Conservation (phyloP, 2,113 vertebrate genomes). For the Podarcis raffonei region DNA sequence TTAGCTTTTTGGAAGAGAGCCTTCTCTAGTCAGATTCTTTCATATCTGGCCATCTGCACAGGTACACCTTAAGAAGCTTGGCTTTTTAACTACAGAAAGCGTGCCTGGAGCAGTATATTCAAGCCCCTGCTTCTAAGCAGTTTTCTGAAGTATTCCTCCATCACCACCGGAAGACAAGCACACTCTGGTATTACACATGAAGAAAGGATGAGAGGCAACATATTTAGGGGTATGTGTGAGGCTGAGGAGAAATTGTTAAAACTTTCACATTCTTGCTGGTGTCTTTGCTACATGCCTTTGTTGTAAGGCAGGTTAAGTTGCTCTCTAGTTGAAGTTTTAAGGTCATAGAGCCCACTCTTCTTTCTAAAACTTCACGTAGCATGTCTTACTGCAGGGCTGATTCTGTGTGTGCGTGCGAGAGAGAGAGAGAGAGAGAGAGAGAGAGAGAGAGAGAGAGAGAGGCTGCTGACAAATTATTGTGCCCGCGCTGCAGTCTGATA, state of each 20-base stretch:
- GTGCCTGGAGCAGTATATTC: constrained; percentile 72
- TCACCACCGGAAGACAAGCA: background rate
- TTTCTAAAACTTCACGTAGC: background rate
- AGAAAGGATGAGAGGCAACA: background rate
- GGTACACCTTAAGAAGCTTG: background rate
- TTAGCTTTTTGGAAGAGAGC: background rate
- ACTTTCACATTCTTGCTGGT: background rate
- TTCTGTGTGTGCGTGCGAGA: too few species aligned
- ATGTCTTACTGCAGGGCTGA: background rate
- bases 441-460: too few species aligned
- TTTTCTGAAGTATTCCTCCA: constrained; percentile 74
- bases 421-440: too few species aligned
- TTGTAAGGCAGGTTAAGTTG: background rate
- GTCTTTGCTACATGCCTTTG: background rate
- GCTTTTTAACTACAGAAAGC: constrained; percentile 59
- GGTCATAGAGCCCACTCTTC: background rate
- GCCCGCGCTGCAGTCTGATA: background rate
- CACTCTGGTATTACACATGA: background rate
- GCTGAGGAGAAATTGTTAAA: background rate
- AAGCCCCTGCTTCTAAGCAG: constrained; percentile 72
- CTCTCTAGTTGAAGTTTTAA: background rate
- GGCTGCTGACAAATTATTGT: background rate
- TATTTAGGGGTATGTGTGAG: background rate
- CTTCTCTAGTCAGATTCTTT: background rate
- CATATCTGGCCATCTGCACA: background rate